Evolutionary conservation across 1,140 invertebrate genomes (phyloP).

Genomic region (Lucilia cuprina): DNA sequence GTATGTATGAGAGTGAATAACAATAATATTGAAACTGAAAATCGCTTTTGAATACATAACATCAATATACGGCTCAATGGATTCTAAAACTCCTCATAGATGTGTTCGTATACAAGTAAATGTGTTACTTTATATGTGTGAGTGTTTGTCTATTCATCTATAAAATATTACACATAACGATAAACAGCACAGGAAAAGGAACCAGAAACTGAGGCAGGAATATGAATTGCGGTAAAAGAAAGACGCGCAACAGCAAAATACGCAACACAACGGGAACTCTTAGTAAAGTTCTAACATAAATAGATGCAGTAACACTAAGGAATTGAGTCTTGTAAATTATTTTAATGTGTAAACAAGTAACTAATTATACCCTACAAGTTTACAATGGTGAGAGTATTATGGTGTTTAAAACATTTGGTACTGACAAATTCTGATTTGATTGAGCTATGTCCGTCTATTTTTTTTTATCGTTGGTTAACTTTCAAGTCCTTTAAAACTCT

Average conservation of each 20-base stretch:
- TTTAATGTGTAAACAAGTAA: too few relatives aligned
- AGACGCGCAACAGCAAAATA: neutral
- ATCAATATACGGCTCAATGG: neutral
- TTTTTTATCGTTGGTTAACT: too few relatives aligned
- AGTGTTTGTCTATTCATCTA: neutral
- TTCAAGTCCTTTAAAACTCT: too few relatives aligned
- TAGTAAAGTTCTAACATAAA: neutral
- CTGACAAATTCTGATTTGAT: too few relatives aligned
- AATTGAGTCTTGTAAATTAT: too few relatives aligned
- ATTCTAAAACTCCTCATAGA: neutral
- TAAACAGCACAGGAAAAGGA: too few relatives aligned
- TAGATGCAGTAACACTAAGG: neutral
- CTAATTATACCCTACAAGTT: too few relatives aligned
- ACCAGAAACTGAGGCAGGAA: too few relatives aligned
- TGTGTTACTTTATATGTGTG: neutral
- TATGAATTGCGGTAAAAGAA: neutral
- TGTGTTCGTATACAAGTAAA: neutral
- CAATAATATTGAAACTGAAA: constrained; percentile 27
- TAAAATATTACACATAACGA: neutral
- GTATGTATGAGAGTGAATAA: neutral
- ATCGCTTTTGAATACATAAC: constrained; percentile 26
- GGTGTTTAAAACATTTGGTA: too few relatives aligned
- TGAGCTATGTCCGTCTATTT: too few relatives aligned
- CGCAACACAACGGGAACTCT: neutral
- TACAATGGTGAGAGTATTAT: too few relatives aligned